Percentiles rank a stretch among this genome's conserved stretches.
phyloP scores from a whole-genome alignment of 2,888 invertebrate genomes.

The Petrolisthes cinctipes region DNA sequence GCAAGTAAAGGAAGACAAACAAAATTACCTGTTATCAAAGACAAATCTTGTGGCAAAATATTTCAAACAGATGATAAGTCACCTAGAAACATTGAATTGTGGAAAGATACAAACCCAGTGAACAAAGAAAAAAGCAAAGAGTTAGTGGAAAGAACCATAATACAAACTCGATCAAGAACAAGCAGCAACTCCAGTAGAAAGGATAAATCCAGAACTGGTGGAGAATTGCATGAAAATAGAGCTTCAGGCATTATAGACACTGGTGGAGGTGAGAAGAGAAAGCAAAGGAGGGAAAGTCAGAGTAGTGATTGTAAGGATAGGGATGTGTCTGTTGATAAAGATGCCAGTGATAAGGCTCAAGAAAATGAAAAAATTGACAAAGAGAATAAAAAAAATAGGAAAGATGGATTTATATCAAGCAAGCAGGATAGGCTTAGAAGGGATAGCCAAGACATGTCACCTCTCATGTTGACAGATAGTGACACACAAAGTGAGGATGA shows the following conservation, averaged over 20 bases:
- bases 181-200: not conserved
- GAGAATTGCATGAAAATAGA: not conserved
- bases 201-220: not conserved
- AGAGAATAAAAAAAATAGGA: no score
- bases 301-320: not conserved
- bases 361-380: no score
- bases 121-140: not conserved
- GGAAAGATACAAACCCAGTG: not conserved
- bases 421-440: no score
- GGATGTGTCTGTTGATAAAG: not conserved
- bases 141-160: not conserved
- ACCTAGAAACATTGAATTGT: not conserved
- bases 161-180: not conserved
- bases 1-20: no score
- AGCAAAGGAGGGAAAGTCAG: not conserved
- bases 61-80: no score
- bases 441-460: no score
- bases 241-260: not conserved
- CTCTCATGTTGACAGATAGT: no score
- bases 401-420: no score
- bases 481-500: no score
- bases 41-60: no score
- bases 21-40: no score
- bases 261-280: not conserved
- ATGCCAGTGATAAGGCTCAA: no score